phyloP scores from a whole-genome alignment of 2,888 invertebrate genomes.

The Agonopterix arenella region DNA sequence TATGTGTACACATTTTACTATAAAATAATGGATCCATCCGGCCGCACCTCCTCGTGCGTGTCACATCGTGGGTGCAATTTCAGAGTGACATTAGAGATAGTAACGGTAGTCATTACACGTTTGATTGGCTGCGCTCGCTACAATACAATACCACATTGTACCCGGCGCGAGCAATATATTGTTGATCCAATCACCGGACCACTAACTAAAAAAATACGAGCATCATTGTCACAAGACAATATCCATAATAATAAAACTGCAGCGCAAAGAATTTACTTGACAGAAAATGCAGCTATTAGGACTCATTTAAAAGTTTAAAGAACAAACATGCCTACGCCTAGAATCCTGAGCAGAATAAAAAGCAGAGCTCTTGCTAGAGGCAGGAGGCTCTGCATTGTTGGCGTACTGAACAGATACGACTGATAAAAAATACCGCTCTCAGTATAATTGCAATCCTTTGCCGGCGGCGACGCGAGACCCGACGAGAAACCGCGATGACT shows the following conservation, averaged over 20 bases:
- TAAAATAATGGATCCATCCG: conserved; percentile 11
- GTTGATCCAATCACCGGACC: neutral
- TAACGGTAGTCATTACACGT: conserved; percentile 43
- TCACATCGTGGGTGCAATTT: conserved; percentile 8
- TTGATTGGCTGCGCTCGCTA: conserved; percentile 38
- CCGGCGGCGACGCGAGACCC: conserved; percentile 28
- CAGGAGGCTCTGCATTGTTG: too few species aligned
- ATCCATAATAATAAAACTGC: neutral
- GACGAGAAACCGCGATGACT: conserved; percentile 28
- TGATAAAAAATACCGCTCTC: conserved; percentile 20
- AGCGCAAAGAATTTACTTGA: neutral
- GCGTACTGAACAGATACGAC: neutral
- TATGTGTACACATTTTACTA: too few species aligned
- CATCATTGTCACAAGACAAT: neutral
- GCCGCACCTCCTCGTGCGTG: conserved; percentile 13
- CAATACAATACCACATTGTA: conserved; percentile 40
- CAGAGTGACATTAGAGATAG: conserved; percentile 17
- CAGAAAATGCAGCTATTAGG: neutral
- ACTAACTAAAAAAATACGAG: neutral
- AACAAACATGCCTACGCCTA: conserved; percentile 2
- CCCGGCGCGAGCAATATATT: conserved; percentile 5
- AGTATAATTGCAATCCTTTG: conserved; percentile 38
- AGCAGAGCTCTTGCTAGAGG: conserved; percentile 14
- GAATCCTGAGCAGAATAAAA: conserved; percentile 21
- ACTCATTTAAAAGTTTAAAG: neutral